These are phyloP conservation scores for Apotomis turbidana DNA, from an alignment of 2,888 invertebrate species.

Conservation along the genomic window DNA sequence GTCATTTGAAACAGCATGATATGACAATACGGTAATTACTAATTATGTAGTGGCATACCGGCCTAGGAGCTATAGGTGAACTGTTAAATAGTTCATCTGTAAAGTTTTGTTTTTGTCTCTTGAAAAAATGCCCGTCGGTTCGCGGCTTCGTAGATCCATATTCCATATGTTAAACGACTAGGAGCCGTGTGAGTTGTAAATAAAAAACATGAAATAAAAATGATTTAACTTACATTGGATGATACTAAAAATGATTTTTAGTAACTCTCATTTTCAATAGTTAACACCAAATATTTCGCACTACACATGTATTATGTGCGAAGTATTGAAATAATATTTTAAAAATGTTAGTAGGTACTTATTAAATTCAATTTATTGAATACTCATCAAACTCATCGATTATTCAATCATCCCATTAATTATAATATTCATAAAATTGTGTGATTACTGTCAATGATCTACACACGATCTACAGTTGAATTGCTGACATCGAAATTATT, in stretches of 20 bases:
- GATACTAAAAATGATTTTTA: neutral
- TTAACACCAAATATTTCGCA: neutral
- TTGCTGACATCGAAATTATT: constrained; percentile 20
- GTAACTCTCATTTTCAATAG: neutral
- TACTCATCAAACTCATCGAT: constrained; percentile 10
- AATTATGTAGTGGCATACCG: too few species aligned
- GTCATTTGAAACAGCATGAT: too few species aligned
- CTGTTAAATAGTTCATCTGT: too few species aligned
- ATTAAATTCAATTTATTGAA: constrained; percentile 6
- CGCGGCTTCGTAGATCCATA: constrained; percentile 60
- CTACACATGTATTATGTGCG: neutral
- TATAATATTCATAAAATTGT: neutral
- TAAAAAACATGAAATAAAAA: constrained; percentile 8
- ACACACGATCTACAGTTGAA: constrained; percentile 1
- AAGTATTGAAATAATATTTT: constrained; percentile 6
- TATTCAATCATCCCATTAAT: constrained; percentile 5
- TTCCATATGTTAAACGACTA: constrained; percentile 70
- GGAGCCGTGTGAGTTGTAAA: constrained; percentile 45
- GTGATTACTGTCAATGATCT: neutral
- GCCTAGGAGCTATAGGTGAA: too few species aligned
- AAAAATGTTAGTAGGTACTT: neutral
- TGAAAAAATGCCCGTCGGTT: neutral
- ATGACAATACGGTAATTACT: too few species aligned
- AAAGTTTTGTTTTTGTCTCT: too few species aligned
- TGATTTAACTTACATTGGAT: constrained; percentile 3